A percentile compares a stretch with the other conserved stretches of the same genome.
These are phyloP conservation scores for Carcina quercana DNA, from an alignment of 2,888 invertebrate species.

Conservation along the genomic window DNA sequence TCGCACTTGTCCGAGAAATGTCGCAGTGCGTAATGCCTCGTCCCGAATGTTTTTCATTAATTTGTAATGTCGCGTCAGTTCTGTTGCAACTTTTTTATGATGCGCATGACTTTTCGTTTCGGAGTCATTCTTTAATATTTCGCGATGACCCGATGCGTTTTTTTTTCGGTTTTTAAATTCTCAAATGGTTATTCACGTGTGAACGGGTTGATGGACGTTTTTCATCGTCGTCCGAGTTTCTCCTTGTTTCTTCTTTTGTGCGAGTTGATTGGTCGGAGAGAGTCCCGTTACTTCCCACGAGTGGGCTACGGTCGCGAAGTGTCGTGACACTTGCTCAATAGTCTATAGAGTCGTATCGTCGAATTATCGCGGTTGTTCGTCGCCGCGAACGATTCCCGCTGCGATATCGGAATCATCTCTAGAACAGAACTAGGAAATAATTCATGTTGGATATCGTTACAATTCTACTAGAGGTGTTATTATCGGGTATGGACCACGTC, in stretches of 20 bases:
- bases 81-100: slow-evolving; percentile 32
- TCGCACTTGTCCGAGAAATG: slow-evolving; percentile 63
- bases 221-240: slow-evolving; percentile 42
- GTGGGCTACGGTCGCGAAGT: slow-evolving; percentile 2
- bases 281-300: slow-evolving; percentile 11
- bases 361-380: slow-evolving; percentile 8
- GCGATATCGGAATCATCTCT: slow-evolving; percentile 12
- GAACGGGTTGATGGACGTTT: slow-evolving; percentile 51
- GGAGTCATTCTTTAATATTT: slow-evolving; percentile 24
- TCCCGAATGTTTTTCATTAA: slow-evolving; percentile 59
- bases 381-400: slow-evolving; percentile 8
- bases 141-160: slow-evolving; percentile 39
- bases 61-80: slow-evolving; percentile 43
- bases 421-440: slow-evolving; percentile 7
- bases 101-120: slow-evolving; percentile 19
- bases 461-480: neutral
- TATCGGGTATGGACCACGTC: too few species aligned
- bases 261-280: slow-evolving; percentile 11
- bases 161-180: slow-evolving; percentile 48
- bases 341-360: slow-evolving; percentile 7
- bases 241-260: slow-evolving; percentile 21
- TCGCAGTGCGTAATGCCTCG: slow-evolving; percentile 55
- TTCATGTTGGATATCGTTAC: neutral
- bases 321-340: slow-evolving; percentile 17
- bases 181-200: slow-evolving; percentile 50